phyloP scores from a whole-genome alignment of 2,113 vertebrate species.

The Ornithorhynchus anatinus region DNA sequence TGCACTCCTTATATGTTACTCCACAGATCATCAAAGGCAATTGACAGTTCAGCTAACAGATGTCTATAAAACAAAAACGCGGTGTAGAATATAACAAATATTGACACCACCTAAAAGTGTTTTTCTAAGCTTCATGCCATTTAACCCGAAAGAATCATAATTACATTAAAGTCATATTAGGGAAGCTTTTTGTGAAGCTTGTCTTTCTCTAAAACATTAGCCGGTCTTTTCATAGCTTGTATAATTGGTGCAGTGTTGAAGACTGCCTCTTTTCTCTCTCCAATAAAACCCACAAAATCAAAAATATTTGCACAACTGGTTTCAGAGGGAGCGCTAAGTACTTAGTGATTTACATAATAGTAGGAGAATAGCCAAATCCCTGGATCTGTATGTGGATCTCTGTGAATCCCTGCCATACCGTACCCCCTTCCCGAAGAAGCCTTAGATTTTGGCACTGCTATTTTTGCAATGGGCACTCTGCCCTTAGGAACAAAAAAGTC shows the following conservation, averaged over 20 bases:
- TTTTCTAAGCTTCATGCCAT: background rate
- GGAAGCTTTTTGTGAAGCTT: background rate
- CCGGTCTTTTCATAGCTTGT: no score
- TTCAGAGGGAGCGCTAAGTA: slow-evolving; percentile 24
- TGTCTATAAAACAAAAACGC: no score
- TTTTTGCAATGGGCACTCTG: no score
- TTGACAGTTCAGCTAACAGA: no score
- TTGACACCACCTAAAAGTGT: background rate
- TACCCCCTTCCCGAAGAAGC: no score
- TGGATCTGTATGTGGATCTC: slow-evolving; percentile 22
- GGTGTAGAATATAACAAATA: no score
- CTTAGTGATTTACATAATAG: slow-evolving; percentile 7
- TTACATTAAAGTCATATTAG: background rate
- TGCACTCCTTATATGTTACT: no score
- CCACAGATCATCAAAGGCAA: background rate
- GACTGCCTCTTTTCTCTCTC: background rate
- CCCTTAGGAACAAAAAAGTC: no score
- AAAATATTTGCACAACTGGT: background rate
- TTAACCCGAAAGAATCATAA: background rate
- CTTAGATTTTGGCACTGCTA: no score
- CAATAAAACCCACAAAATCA: slow-evolving; percentile 11
- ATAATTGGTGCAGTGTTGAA: background rate
- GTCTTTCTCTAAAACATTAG: background rate
- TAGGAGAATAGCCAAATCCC: slow-evolving; percentile 23
- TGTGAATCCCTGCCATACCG: no score